Evolutionary conservation across 2,888 invertebrate species (phyloP), one percentile per base, ranked within the genome.

Genomic region (Drosophila flavopinicola): DNA sequence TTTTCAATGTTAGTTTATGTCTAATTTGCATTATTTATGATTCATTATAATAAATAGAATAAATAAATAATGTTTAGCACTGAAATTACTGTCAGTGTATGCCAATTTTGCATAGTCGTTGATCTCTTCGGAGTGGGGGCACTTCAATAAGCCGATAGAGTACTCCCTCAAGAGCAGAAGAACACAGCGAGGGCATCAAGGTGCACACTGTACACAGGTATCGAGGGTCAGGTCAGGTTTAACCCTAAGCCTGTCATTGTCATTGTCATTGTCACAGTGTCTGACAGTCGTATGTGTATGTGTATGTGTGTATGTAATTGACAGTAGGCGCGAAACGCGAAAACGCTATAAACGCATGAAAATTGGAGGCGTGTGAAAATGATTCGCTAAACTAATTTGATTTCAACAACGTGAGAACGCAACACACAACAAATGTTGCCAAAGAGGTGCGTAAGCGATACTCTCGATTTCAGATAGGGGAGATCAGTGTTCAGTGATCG

Each of bases 341-440:
- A 66, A 48, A 67, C 66, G 66, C 66, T 23, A 47, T 65, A 61
- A 58, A 63, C 37, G 48, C 59, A 66, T 49, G 29, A 48, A 70
- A 66, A 52, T 47, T 61, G 44, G 44, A 73, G 73, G 69, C 76
- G 76, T 75, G 76, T 70, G 75, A 76, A 75, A 75, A 75, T 75
- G 29, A 66, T 73, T 54, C 51, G 42, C 44, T 58, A 58, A 75
- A 73, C 52, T 66, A 72, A 71, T 75, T 75, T 60, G 48, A 58
- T 58, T 59, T 53, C 24, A 32, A 33, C 42, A 72, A 70, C 75
- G 76, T 75, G 76, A 73, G 76, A 75, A 75, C 66, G 54, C 24
- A 35, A 53, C 52, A 9, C 17, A 63, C 33, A 67, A 61, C 64
- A 64, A 64, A n/a, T n/a, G n/a, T 67, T 70, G 37, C 56, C 39